A percentile compares a stretch with the other conserved stretches of the same genome.
Conservation (phyloP, 2,797 vertebrate species). For the Macrochelys suwanniensis region DNA sequence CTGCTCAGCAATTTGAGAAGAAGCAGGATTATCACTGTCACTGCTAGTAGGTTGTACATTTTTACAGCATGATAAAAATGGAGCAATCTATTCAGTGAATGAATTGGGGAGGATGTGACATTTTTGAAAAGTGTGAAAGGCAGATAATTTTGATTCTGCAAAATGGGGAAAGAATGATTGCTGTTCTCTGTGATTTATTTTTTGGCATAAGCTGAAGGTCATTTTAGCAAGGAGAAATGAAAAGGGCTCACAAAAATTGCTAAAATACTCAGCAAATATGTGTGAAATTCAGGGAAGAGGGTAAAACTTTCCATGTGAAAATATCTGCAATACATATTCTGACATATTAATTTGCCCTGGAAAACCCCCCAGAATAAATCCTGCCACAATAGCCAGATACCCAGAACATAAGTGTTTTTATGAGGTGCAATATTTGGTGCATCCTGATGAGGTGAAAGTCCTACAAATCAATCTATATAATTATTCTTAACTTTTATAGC, state of each 20-base stretch:
- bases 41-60: background rate
- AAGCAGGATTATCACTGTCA: background rate
- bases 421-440: background rate
- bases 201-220: background rate
- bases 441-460: background rate
- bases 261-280: background rate
- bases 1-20: background rate
- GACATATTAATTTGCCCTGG: background rate
- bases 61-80: background rate
- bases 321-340: background rate
- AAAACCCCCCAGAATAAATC: background rate
- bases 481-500: background rate
- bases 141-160: background rate
- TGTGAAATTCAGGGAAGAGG: background rate
- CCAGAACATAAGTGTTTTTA: background rate
- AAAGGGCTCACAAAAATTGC: background rate
- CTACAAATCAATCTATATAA: background rate
- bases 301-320: background rate
- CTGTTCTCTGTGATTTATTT: background rate
- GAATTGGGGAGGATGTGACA: background rate
- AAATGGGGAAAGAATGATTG: background rate
- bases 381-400: background rate
- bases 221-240: background rate
- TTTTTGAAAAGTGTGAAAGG: background rate
- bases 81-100: background rate